Conservation (phyloP, 2,888 invertebrate genomes). For the Elmis aenea region DNA sequence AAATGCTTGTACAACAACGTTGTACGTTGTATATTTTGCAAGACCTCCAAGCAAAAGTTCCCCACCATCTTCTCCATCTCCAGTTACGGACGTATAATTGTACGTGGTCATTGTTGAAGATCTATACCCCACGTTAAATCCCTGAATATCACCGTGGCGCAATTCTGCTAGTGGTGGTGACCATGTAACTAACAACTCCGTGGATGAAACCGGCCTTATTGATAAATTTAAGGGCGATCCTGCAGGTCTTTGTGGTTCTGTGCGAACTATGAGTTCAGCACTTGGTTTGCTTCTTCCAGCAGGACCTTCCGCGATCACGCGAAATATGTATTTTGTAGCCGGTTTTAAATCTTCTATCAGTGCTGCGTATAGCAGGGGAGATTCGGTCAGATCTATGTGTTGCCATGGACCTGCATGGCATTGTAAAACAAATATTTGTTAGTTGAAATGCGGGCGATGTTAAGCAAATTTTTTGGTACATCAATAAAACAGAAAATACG, state of each 20-base stretch:
- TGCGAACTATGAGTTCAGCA: slow-evolving; percentile 57
- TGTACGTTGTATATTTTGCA: slow-evolving; percentile 62
- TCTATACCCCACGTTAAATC: slow-evolving; percentile 68
- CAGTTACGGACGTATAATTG: slow-evolving; percentile 64
- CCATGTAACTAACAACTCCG: slow-evolving; percentile 70
- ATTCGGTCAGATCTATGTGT: slow-evolving; percentile 60
- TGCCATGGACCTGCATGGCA: slow-evolving; percentile 60
- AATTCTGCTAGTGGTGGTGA: slow-evolving; percentile 64
- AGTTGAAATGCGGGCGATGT: too few relatives aligned
- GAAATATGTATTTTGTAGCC: slow-evolving; percentile 64
- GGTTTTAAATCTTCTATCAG: slow-evolving; percentile 65
- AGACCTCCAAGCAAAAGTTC: slow-evolving; percentile 60
- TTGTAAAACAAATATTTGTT: too few relatives aligned
- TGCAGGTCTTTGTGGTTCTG: slow-evolving; percentile 67
- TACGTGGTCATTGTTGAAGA: slow-evolving; percentile 54
- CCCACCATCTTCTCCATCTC: slow-evolving; percentile 64
- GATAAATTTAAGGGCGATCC: slow-evolving; percentile 64
- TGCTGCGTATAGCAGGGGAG: slow-evolving; percentile 58
- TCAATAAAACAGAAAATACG: too few relatives aligned
- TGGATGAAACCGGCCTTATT: slow-evolving; percentile 66
- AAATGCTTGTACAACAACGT: slow-evolving; percentile 66
- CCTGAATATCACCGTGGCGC: slow-evolving; percentile 64
- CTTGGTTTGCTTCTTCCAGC: slow-evolving; percentile 67
- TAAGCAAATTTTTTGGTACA: too few relatives aligned
- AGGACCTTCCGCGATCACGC: slow-evolving; percentile 69